These are phyloP conservation scores for Drosophila kuntzei DNA, from an alignment of 2,888 invertebrate genomes.

Conservation along the genomic window DNA sequence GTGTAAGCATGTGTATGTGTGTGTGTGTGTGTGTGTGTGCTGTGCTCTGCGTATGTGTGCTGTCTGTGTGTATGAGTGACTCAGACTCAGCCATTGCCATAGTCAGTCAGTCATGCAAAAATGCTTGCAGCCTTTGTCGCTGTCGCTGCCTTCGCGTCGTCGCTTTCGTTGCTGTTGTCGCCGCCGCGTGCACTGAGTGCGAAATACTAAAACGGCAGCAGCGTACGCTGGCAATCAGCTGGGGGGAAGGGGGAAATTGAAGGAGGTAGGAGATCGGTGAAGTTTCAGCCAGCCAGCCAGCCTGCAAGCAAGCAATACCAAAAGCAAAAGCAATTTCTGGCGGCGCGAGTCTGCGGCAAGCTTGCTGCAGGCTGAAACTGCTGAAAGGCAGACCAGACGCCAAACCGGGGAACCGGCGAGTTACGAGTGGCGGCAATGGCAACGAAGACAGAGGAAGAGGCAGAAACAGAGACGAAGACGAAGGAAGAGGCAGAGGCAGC, in stretches of 20 bases:
- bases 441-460: conserved; percentile 12
- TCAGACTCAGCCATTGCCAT: conserved; percentile 63
- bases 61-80: conserved; percentile 57
- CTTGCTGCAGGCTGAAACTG: conserved; percentile 69
- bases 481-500: conserved; percentile 30
- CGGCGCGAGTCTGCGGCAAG: conserved; percentile 71
- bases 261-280: conserved; percentile 33
- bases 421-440: conserved; percentile 24
- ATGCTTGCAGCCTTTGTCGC: conserved; percentile 57
- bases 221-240: conserved; percentile 16
- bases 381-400: conserved; percentile 65
- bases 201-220: conserved; percentile 76
- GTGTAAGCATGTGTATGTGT: conserved; percentile 34
- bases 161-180: conserved; percentile 29
- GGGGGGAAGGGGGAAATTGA: not conserved
- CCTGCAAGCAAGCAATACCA: conserved; percentile 33
- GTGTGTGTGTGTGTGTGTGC: conserved; percentile 27
- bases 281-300: conserved; percentile 63
- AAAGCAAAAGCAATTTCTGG: conserved; percentile 77
- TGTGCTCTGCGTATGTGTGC: too few relatives aligned
- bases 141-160: conserved; percentile 36
- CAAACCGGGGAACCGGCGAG: conserved; percentile 40
- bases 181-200: conserved; percentile 72
- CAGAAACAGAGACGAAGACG: not conserved
- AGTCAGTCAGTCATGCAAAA: conserved; percentile 75